A percentile compares a stretch with the other conserved stretches of the same genome.
Conservation (phyloP, 2,888 invertebrate genomes). For the Biston betularia region DNA sequence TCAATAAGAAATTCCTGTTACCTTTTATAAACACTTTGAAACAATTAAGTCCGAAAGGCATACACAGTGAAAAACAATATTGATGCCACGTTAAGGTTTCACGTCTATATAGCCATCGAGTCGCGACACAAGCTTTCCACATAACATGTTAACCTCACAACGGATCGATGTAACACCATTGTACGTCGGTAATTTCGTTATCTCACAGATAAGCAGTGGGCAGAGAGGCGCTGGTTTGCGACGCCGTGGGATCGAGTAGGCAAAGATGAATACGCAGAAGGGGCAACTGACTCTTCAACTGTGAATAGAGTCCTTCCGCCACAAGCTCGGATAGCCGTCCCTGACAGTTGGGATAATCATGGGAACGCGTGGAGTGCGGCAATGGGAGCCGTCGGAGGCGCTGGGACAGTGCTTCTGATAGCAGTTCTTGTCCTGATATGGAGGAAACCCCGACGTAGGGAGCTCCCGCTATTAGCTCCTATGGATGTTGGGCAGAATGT, state of each 20-base stretch:
- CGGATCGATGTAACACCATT: constrained; percentile 74
- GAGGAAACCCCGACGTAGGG: constrained; percentile 65
- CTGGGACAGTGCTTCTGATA: constrained; percentile 71
- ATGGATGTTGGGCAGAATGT: constrained; percentile 76
- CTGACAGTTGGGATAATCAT: constrained; percentile 50
- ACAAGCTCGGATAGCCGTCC: constrained; percentile 56
- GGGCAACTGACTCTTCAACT: constrained; percentile 43
- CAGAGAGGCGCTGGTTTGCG: constrained; percentile 62
- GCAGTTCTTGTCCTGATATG: constrained; percentile 70
- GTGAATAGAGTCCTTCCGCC: constrained; percentile 43
- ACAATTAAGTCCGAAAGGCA: constrained; percentile 5
- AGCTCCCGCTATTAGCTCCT: constrained; percentile 68
- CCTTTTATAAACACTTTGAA: background rate
- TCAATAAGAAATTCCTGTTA: background rate
- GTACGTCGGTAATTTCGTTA: constrained; percentile 76
- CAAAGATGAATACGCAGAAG: constrained; percentile 48
- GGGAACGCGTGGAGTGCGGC: constrained; percentile 74
- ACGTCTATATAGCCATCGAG: constrained; percentile 5
- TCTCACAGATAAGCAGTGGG: constrained; percentile 80
- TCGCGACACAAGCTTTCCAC: constrained; percentile 31
- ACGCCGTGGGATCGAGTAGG: constrained; percentile 62
- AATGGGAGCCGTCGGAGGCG: constrained; percentile 74
- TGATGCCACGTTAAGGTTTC: constrained; percentile 7
- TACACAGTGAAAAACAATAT: constrained; percentile 12
- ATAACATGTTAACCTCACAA: constrained; percentile 41